Evolutionary conservation across 2,113 vertebrate genomes (phyloP), one percentile per base, ranked within the genome.

Genomic region (Gorsachius goisagi): DNA sequence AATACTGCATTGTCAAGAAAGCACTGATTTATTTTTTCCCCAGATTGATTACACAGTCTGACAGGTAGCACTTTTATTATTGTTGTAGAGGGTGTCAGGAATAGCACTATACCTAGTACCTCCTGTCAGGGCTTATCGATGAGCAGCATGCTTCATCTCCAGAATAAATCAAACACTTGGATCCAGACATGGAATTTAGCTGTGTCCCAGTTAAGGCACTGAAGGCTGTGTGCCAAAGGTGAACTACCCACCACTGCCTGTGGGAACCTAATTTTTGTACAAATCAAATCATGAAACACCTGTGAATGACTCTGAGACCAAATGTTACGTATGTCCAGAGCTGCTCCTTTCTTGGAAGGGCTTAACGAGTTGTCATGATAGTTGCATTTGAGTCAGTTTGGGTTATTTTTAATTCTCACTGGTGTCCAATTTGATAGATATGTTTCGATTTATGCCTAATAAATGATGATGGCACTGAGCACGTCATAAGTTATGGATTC

Each of bases 1-100:
- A 89, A 94, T 91, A 81, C 33, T 67, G 76, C 59, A 39, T 84
- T 97, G 93, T 91, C 89, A 94, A 84, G 77, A 94, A 92, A 85
- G 30, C 64, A 23, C 68, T 92, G 92, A 90, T 92, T 92, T 79
- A 41, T 63, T 88, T 90, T 80, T 86, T 45, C 39, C 35, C 23
- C 35, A 56, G 93, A 92, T 85, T 78, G 89, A 95, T 95, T 89
- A 58, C 56, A 15, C 47, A 68, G 64, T 74, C 60, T 92, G 77
- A 78, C 91, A 87, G 80, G 86, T 84, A 84, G 66, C 56, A 75
- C 74, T 96, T 92, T 64, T 85, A 56, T 85, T 94, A 75, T 72
- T 93, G 80, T 92, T 90, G 66, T 74, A 82, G 66, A 94, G 35
- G 58, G 24, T 81, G 66, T 96, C 93, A 94, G 69, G 66, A 91